Evolutionary conservation across 2,797 vertebrate species (phyloP), one percentile per base, ranked within the genome.

Genomic region (Mormyrops boulengeri): DNA sequence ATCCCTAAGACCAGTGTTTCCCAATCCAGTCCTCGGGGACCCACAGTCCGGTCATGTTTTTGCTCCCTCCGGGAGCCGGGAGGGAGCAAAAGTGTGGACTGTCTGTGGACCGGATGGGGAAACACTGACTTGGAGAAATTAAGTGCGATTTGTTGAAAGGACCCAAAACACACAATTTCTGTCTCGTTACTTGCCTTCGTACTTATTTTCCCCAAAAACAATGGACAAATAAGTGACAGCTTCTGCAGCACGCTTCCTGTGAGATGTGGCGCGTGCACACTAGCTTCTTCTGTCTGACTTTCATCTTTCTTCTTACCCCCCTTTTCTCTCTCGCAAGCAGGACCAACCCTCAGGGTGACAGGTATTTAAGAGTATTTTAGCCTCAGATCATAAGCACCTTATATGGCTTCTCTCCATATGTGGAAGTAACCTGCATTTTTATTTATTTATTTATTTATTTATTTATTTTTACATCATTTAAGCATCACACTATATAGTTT

Each of bases 341-440:
- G 98, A 99, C 97, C 98, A 98, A 96, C 96, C 98, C 12, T 98
- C 97, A 98, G 98, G 98, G 97, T 99, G 97, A 99, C 97, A 99
- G 98, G 98, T 99, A 99, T 95, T 95, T 97, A 91, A 95, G 92
- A 96, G 92, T 94, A 88, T 96, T 97, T 97, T 95, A 95, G 95
- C 93, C 95, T 97, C 69, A 95, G 93, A 97, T 95, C 96, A 95
- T 96, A 95, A 82, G 94, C 94, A 90, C 90, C 89, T 91, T 88
- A 93, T 88, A 93, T 96, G 94, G 93, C 90, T 90, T 91, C 90
- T 87, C 87, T 91, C 95, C 95, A 97, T 96, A 94, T 95, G 96
- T 97, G 94, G 94, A 92, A 92, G 92, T 91, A 91, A 92, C 94
- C 92, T 93, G 91, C 94, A 94, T 88, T 49, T 95, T 92, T 88